Evolutionary conservation across 1,140 invertebrate genomes (phyloP), one percentile per base, ranked within the genome.

Genomic region (Pemphigus obesinymphae): DNA sequence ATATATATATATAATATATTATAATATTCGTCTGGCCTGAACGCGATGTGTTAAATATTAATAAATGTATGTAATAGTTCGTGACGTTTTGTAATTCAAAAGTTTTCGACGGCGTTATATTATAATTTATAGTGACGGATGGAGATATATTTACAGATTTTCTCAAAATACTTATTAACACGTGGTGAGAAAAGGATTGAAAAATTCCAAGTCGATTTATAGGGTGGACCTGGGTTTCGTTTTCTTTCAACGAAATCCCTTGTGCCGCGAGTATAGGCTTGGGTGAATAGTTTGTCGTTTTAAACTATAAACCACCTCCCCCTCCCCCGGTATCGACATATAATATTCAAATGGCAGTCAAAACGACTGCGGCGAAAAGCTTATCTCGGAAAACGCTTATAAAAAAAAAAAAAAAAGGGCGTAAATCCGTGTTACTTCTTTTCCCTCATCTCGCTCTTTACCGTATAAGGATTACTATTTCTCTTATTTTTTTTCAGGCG

Each of bases 371-470:
- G 53, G 76, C 10, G 40, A 40, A 63, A 40, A 63, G 76, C 76
- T 80, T 80, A 80, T 80, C 76, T 61, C 48, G 55, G 23, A 80
- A 61, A 40, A 63, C 76, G 76, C 55, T 80, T 80, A 63, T 45
- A 23, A 53, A 50, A 20, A 20, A 50, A 20, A 26, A 26, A 55
- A 55, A 55, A 45, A 61, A 61, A 61, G 76, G 76, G 76, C 76
- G 76, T 80, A 80, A 80, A 80, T 80, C 76, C 76, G 55, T 80
- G 76, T 61, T 58, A 61, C 40, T 63, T 80, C 23, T 58, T 40
- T 40, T 7, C 40, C 15, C 37, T 23, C 55, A 3, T 45, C 23
- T n/a, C 23, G 55, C 76, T 63, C 76, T 80, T 80, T 80, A 63
- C 34, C 76, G 76, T 45, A n/a, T n/a, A 26, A 63, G 55, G 76